Conservation (phyloP, 2,113 vertebrate species). For the Gymnobelideus leadbeateri region DNA sequence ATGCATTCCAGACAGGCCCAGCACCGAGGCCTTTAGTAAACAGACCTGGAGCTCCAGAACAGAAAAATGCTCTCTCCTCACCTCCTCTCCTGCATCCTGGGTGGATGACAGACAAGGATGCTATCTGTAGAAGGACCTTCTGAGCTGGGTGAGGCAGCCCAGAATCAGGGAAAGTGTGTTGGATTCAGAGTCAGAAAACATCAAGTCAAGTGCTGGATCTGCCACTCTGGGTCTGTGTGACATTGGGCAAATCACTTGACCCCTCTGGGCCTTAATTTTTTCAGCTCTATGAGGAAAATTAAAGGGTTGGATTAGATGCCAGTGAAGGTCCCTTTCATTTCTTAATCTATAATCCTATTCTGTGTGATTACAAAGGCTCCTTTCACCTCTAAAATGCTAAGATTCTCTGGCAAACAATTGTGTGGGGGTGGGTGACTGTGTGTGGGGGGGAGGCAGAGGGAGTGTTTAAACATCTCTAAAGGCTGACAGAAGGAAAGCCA, state of each 20-base stretch:
- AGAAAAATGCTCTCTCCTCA: neutral
- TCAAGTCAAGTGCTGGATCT: neutral
- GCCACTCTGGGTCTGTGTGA: neutral
- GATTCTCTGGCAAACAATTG: neutral
- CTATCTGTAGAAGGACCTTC: neutral
- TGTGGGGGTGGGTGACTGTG: neutral
- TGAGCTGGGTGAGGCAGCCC: neutral
- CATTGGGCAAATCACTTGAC: neutral
- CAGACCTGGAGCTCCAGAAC: neutral
- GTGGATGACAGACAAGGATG: neutral
- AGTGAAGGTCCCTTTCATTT: neutral
- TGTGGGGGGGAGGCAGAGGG: neutral
- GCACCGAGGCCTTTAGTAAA: slow-evolving; percentile 60
- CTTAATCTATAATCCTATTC: neutral
- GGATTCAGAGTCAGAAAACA: neutral
- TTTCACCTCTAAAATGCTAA: neutral
- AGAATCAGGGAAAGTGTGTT: neutral
- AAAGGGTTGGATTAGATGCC: neutral
- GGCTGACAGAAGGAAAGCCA: neutral
- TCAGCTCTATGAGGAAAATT: neutral
- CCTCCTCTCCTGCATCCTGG: neutral
- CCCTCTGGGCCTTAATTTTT: neutral
- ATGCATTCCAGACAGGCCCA: slow-evolving; percentile 68
- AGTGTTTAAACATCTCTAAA: neutral
- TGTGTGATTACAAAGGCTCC: neutral